phyloP scores from a whole-genome alignment of 2,888 invertebrate species.

The Drosophila antonietae region DNA sequence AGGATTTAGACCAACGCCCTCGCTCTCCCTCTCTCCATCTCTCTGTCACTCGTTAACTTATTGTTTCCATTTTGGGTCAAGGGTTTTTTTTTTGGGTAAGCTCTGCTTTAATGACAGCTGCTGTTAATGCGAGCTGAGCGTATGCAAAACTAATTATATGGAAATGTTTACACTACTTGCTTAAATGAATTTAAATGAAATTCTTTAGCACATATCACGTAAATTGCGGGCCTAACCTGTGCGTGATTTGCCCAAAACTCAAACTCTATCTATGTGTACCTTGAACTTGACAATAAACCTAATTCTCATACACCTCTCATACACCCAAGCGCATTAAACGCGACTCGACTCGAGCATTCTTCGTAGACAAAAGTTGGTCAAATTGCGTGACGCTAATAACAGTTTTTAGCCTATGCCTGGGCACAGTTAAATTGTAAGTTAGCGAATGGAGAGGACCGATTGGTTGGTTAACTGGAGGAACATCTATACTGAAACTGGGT shows the following conservation, averaged over 20 bases:
- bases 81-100: constrained; percentile 9
- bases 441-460: neutral
- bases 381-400: constrained; percentile 57
- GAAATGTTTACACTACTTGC: neutral
- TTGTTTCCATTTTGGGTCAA: constrained; percentile 40
- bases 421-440: constrained; percentile 28
- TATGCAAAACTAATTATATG: neutral
- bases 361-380: constrained; percentile 23
- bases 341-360: neutral
- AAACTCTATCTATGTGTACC: constrained; percentile 10
- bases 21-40: neutral
- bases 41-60: neutral
- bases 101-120: constrained; percentile 12
- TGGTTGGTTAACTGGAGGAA: neutral
- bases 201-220: constrained; percentile 4
- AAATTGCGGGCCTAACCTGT: neutral
- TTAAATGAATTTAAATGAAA: neutral
- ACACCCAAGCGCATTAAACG: constrained; percentile 1
- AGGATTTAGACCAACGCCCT: neutral
- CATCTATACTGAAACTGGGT: constrained; percentile 42
- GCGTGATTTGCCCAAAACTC: constrained; percentile 9
- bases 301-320: constrained; percentile 5
- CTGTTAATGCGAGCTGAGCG: constrained; percentile 9
- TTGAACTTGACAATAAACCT: constrained; percentile 51
- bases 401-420: constrained; percentile 28